Evolutionary conservation across 2,797 vertebrate species (phyloP), one percentile per base, ranked within the genome.

Genomic region (Brachymystax lenok): DNA sequence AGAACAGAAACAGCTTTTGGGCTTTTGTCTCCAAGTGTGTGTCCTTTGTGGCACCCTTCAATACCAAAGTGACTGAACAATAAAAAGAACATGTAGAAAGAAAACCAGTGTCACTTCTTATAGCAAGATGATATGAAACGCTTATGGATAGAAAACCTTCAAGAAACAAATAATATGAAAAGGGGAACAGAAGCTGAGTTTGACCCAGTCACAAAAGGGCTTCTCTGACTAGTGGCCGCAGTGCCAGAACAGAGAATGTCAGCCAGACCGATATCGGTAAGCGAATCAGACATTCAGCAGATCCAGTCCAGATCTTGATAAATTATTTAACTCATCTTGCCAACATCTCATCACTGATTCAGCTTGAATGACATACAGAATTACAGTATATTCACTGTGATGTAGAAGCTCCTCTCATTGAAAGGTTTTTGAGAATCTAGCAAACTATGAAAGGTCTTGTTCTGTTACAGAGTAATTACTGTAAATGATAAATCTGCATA

Each of bases 301-400:
- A 87, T 85, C 86, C 83, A 85, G 81, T 83, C 78, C 40, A 74
- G 87, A 90, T 81, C 89, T 90, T 87, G 85, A 94, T 93, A 92
- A 94, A 92, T 91, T 93, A 94, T 94, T 95, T 92, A 93, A 89
- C 88, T 85, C 80, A 89, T 91, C 82, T 91, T 87, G 81, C 56
- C 69, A 73, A 78, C 84, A 82, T 84, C 79, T 85, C 79, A 73
- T 84, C 78, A 63, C 8, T 79, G 56, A 33, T 59, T 74, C 87
- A 79, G 88, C 89, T 89, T 81, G 79, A 92, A 90, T 82, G 76
- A 82, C 78, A 46, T 77, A 89, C 84, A 89, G 88, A 40, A 87
- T 67, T 13, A 63, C 2, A 24, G 40, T 46, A 46, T 46, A 79
- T 86, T 85, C 85, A 81, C 87, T 85, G 83, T 89, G 75, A 82